Conservation (phyloP, 2,888 invertebrate genomes). For the Rugalucina vietnamica region DNA sequence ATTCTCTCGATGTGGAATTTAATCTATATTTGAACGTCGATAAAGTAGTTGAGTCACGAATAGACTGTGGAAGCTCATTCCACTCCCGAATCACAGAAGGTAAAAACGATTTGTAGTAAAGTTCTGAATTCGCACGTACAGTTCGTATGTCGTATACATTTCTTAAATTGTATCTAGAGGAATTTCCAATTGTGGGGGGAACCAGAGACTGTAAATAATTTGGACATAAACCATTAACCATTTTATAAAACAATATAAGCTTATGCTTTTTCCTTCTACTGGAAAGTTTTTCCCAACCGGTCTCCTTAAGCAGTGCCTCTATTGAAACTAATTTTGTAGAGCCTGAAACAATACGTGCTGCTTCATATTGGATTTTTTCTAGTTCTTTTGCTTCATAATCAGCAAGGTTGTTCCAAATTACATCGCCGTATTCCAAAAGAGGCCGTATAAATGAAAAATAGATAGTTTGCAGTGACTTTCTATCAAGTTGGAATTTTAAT, state of each 20-base stretch:
- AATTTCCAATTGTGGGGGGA: not conserved
- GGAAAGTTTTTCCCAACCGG: not conserved
- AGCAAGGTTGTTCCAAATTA: slow-evolving; percentile 24
- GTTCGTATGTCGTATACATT: too few species aligned
- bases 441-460: slow-evolving; percentile 31
- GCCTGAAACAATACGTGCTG: slow-evolving; percentile 26
- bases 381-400: slow-evolving; percentile 18
- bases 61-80: too few species aligned
- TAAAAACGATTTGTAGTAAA: too few species aligned
- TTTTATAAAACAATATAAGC: not conserved
- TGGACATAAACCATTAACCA: not conserved
- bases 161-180: too few species aligned
- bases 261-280: too few species aligned
- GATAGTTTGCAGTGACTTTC: slow-evolving; percentile 19
- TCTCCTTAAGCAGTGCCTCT: slow-evolving; percentile 30
- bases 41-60: too few species aligned
- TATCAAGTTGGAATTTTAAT: slow-evolving; percentile 21
- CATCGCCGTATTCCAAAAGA: slow-evolving; percentile 29
- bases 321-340: slow-evolving; percentile 11
- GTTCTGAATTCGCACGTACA: too few species aligned
- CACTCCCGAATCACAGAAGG: too few species aligned
- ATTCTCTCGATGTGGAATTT: too few species aligned
- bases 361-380: slow-evolving; percentile 33
- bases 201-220: not conserved
- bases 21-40: too few species aligned